Percentiles rank a stretch among this genome's conserved stretches.
These are phyloP conservation scores for Mermis nigrescens DNA, from an alignment of 2,888 invertebrate species.

Conservation along the genomic window DNA sequence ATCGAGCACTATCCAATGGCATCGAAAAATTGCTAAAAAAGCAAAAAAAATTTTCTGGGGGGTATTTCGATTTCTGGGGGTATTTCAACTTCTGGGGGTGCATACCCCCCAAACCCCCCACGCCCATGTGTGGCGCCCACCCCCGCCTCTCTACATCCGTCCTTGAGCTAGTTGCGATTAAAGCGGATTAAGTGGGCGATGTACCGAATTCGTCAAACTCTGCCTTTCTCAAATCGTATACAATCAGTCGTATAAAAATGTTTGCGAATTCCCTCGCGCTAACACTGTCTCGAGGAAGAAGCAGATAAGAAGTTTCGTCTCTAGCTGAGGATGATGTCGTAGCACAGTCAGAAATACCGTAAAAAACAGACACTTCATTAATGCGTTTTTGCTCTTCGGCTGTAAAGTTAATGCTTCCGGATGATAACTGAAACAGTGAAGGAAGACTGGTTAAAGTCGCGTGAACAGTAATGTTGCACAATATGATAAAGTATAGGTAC, in stretches of 20 bases:
- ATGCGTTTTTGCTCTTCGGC: background rate
- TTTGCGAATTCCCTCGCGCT: background rate
- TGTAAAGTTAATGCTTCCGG: background rate
- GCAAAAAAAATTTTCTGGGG: too few relatives aligned
- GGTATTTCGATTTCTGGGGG: too few relatives aligned
- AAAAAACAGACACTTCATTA: background rate
- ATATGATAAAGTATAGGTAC: background rate
- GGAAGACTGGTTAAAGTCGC: background rate
- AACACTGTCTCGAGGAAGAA: background rate
- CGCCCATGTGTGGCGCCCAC: too few relatives aligned
- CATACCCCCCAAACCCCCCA: too few relatives aligned
- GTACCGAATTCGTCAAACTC: background rate
- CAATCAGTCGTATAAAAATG: background rate
- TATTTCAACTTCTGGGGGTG: too few relatives aligned
- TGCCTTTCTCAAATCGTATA: background rate
- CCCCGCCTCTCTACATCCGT: too few relatives aligned
- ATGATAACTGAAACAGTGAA: background rate
- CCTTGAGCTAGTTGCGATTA: too few relatives aligned
- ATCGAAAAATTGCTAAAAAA: too few relatives aligned
- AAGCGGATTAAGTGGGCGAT: too few relatives aligned
- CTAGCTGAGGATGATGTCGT: background rate
- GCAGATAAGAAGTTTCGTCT: background rate
- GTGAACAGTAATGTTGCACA: background rate
- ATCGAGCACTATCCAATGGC: too few relatives aligned
- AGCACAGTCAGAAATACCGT: background rate